These are phyloP conservation scores for Barnardius zonarius DNA, from an alignment of 2,113 vertebrate genomes.

Conservation along the genomic window DNA sequence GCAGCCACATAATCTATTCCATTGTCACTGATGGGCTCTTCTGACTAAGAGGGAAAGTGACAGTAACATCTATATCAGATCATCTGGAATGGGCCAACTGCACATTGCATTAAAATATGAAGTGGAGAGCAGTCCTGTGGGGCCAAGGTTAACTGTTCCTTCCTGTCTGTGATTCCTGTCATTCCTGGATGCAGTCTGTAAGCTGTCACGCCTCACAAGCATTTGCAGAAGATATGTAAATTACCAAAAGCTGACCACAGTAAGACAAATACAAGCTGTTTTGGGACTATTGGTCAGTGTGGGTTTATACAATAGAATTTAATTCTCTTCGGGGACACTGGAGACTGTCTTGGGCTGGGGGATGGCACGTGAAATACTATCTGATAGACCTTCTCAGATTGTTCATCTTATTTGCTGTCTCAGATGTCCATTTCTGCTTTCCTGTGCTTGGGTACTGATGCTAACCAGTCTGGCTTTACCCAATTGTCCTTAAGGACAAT, in stretches of 20 bases:
- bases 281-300: neutral
- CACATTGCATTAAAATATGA: conserved; percentile 42
- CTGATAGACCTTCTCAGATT: neutral
- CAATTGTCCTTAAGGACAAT: neutral
- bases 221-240: neutral
- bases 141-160: neutral
- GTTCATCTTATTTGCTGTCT: neutral
- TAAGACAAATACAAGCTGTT: conserved; percentile 10
- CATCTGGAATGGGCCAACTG: conserved; percentile 49
- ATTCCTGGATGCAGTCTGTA: conserved; percentile 33
- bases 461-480: neutral
- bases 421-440: neutral
- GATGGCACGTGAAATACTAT: neutral
- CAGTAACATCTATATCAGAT: conserved; percentile 50
- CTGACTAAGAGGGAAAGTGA: conserved; percentile 30
- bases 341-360: neutral
- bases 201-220: neutral
- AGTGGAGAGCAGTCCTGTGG: conserved; percentile 14
- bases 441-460: neutral
- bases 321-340: neutral
- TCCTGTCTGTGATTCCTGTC: conserved; percentile 34
- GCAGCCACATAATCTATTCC: conserved; percentile 5
- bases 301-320: neutral
- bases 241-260: conserved; percentile 22
- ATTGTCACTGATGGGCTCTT: conserved; percentile 39